Percentiles rank a stretch among this genome's conserved stretches.
Conservation (phyloP, 2,888 invertebrate genomes). For the Rugalucina vietnamica region DNA sequence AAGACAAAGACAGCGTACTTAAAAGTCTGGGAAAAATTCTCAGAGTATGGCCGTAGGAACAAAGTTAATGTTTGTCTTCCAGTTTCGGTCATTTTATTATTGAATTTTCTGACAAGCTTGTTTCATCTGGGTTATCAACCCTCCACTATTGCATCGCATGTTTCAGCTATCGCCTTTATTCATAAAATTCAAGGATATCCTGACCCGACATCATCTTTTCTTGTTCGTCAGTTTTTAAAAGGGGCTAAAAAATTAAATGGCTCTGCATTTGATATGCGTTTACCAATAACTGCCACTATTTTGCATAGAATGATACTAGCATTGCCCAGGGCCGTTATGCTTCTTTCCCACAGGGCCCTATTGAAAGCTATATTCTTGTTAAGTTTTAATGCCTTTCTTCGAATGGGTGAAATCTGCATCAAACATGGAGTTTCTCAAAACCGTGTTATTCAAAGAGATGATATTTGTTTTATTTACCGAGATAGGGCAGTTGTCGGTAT, state of each 20-base stretch:
- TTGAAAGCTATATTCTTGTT: neutral
- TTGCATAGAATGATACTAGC: neutral
- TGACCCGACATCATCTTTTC: neutral
- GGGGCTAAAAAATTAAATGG: neutral
- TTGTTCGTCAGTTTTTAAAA: neutral
- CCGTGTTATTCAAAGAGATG: neutral
- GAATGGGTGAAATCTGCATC: neutral
- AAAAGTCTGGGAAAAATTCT: neutral
- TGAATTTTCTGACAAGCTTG: neutral
- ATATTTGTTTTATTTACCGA: neutral
- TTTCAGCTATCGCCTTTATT: neutral
- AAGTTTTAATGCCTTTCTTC: neutral
- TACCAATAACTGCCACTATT: neutral
- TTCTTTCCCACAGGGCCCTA: neutral
- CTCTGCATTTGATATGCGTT: neutral
- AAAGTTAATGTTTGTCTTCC: neutral
- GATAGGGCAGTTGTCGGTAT: neutral
- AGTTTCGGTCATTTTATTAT: neutral
- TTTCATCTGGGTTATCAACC: neutral
- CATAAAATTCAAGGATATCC: neutral
- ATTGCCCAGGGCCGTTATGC: neutral
- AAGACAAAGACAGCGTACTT: neutral
- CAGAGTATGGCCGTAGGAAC: neutral
- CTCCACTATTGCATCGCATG: neutral
- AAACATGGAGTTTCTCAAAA: neutral